phyloP scores from a whole-genome alignment of 1,140 invertebrate species.

The Zaprionus ghesquierei region DNA sequence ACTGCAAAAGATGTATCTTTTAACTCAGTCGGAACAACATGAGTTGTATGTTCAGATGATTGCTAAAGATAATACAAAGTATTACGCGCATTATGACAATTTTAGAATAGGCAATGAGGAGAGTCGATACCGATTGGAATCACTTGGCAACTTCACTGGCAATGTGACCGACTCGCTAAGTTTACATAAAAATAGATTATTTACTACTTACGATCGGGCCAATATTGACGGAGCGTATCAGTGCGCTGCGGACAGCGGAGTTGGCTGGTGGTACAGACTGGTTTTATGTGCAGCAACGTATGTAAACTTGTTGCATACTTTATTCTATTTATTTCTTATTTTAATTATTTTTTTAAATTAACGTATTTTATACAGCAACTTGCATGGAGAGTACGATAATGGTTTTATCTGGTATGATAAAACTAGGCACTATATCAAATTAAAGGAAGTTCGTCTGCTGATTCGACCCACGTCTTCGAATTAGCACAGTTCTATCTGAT shows the following conservation, averaged over 20 bases:
- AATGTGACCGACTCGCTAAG: not conserved
- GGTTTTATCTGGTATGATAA: not conserved
- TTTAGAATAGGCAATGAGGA: not conserved
- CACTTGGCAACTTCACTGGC: not conserved
- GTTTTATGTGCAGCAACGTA: not conserved
- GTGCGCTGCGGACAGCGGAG: not conserved
- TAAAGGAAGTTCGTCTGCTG: not conserved
- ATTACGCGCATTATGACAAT: not conserved
- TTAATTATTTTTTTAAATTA: too few species aligned
- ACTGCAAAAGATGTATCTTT: not conserved
- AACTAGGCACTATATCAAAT: not conserved
- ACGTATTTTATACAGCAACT: not conserved
- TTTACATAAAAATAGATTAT: not conserved
- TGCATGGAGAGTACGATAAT: not conserved
- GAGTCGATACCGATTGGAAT: not conserved
- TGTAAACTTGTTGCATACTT: too few species aligned
- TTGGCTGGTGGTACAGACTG: conserved; percentile 1
- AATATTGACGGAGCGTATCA: not conserved
- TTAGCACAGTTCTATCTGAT: too few species aligned
- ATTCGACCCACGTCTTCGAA: not conserved
- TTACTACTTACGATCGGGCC: not conserved
- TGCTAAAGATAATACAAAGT: fast-evolving
- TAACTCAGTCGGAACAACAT: not conserved
- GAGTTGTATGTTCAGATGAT: not conserved
- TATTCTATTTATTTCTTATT: too few species aligned